Conservation (phyloP, 2,113 vertebrate species). For the Neotoma lepida region DNA sequence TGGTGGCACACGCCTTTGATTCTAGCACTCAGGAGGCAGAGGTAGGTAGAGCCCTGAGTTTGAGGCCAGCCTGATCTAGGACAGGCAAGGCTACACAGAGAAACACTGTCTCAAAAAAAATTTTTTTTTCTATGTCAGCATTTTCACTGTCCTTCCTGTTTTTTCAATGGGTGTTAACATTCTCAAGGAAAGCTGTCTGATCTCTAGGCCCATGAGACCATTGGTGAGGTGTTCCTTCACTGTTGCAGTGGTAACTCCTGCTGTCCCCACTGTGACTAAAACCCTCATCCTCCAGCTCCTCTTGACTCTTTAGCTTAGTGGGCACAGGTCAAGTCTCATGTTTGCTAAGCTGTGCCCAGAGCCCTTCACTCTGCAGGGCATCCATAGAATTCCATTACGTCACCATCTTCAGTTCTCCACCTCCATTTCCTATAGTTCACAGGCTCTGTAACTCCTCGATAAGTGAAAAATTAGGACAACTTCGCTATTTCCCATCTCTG, state of each 20-base stretch:
- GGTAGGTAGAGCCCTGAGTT: not conserved
- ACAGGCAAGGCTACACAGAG: not conserved
- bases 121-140: too few species aligned
- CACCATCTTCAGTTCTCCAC: not conserved
- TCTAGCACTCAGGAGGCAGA: not conserved
- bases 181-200: not conserved
- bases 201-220: not conserved
- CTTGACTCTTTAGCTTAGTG: not conserved
- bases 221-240: not conserved
- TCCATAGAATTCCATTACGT: not conserved
- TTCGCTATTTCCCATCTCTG: not conserved
- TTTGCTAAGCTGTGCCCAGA: not conserved
- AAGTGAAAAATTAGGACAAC: not conserved
- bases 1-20: not conserved
- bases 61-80: not conserved
- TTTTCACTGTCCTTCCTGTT: not conserved
- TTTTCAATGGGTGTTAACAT: not conserved
- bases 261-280: not conserved
- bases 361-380: not conserved
- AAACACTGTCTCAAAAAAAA: not conserved
- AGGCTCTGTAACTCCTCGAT: not conserved
- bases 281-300: not conserved
- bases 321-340: not conserved
- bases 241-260: too few species aligned
- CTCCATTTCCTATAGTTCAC: not conserved